phyloP scores from a whole-genome alignment of 2,888 invertebrate genomes.

The Xestoiulus laeticollis region DNA sequence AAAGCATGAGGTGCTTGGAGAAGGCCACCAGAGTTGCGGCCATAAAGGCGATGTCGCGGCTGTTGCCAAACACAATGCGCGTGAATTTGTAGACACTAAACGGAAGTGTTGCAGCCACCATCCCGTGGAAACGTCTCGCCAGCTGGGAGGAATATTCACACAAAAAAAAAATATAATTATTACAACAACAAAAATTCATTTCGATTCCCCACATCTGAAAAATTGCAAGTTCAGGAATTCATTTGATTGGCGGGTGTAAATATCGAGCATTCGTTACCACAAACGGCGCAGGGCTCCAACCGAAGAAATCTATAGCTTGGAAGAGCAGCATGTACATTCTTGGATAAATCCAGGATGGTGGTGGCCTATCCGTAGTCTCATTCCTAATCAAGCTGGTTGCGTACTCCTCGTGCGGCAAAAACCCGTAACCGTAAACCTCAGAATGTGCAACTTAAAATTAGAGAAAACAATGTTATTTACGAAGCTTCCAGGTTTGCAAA shows the following conservation, averaged over 20 bases:
- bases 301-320: constrained; percentile 13
- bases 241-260: too few species aligned
- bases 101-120: constrained; percentile 47
- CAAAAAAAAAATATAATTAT: too few species aligned
- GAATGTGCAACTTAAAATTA: constrained; percentile 52
- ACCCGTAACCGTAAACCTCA: constrained; percentile 53
- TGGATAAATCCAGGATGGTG: constrained; percentile 42
- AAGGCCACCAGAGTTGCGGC: constrained; percentile 53
- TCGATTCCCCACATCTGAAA: too few species aligned
- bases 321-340: constrained; percentile 46
- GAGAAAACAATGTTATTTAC: neutral
- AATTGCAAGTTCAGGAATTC: too few species aligned
- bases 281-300: constrained; percentile 4
- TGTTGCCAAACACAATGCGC: constrained; percentile 23
- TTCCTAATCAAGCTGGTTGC: neutral
- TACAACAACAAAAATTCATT: too few species aligned
- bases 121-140: constrained; percentile 52
- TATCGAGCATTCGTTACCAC: constrained; percentile 5
- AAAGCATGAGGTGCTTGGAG: constrained; percentile 50
- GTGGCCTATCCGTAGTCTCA: neutral
- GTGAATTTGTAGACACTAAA: constrained; percentile 53
- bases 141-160: constrained; percentile 32
- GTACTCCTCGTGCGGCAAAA: neutral
- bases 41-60: constrained; percentile 50
- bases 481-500: neutral